Conservation (phyloP, 2,888 invertebrate species). For the Lithophane socia region DNA sequence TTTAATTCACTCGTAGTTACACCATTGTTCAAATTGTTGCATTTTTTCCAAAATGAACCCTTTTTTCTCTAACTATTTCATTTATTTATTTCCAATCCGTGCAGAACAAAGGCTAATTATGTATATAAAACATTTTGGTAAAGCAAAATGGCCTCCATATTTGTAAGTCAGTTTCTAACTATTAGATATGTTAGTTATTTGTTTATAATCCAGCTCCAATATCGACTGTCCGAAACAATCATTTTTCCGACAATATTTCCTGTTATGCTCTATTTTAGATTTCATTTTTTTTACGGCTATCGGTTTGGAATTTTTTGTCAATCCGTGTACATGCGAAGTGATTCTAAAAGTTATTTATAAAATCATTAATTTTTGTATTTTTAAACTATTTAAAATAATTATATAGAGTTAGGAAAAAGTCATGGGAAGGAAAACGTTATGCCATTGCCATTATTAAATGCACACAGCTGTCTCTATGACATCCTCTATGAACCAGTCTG, state of each 20-base stretch:
- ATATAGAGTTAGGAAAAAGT: neutral
- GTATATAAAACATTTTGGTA: slow-evolving; percentile 6
- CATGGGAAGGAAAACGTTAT: slow-evolving; percentile 17
- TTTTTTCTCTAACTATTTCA: slow-evolving; percentile 3
- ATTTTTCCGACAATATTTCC: slow-evolving; percentile 14
- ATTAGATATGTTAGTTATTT: neutral
- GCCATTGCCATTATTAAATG: slow-evolving; percentile 18
- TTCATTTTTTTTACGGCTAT: neutral
- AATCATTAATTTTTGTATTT: neutral
- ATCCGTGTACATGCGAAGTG: neutral
- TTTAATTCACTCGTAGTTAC: slow-evolving; percentile 52
- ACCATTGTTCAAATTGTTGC: slow-evolving; percentile 25
- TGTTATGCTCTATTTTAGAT: neutral
- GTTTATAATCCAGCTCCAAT: slow-evolving; percentile 15
- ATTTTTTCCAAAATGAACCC: neutral
- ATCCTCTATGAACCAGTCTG: slow-evolving; percentile 35
- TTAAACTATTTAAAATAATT: neutral
- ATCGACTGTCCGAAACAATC: slow-evolving; percentile 13
- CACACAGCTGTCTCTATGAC: slow-evolving; percentile 25
- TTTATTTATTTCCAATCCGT: slow-evolving; percentile 4
- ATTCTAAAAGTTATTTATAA: neutral
- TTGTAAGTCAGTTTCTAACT: slow-evolving; percentile 9
- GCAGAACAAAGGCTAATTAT: slow-evolving; percentile 1
- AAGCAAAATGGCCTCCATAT: slow-evolving; percentile 2
- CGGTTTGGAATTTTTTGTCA: neutral